Percentiles rank a stretch among this genome's conserved stretches.
These are phyloP conservation scores for Drosophila bocki DNA, from an alignment of 1,140 invertebrate genomes.

Conservation along the genomic window DNA sequence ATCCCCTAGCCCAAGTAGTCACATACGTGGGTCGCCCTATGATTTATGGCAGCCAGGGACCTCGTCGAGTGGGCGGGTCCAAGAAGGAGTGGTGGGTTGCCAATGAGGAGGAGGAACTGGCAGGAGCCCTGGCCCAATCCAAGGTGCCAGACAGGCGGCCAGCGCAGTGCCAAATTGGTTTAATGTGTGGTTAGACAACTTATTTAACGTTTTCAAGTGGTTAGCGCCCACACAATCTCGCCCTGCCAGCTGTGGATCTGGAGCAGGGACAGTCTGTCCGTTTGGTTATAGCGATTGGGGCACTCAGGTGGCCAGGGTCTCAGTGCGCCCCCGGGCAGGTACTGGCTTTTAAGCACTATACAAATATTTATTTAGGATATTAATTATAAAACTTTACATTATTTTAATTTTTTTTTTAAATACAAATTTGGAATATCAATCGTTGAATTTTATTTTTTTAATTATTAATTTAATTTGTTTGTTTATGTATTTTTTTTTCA, in stretches of 20 bases:
- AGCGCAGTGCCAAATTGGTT: slow-evolving; percentile 79
- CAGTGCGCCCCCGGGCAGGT: slow-evolving; percentile 30
- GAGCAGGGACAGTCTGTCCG: slow-evolving; percentile 47
- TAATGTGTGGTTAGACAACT: slow-evolving; percentile 83
- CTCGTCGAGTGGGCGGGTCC: slow-evolving; percentile 38
- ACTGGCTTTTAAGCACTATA: slow-evolving; percentile 5
- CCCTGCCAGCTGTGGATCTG: slow-evolving; percentile 39
- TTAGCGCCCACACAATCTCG: slow-evolving; percentile 46
- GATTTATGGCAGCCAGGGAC: slow-evolving; percentile 73
- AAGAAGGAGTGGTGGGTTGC: slow-evolving; percentile 7
- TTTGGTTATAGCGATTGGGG: slow-evolving; percentile 25
- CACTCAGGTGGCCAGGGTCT: slow-evolving; percentile 60
- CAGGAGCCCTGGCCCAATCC: slow-evolving; percentile 15
- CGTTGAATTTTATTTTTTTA: too few species aligned
- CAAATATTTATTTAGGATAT: slow-evolving; percentile 11
- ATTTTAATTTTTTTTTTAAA: neutral
- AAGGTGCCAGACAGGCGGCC: slow-evolving; percentile 73
- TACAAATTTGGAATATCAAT: neutral
- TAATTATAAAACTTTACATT: neutral
- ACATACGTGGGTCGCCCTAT: slow-evolving; percentile 77
- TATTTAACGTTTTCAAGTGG: slow-evolving; percentile 84
- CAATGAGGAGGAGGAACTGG: neutral
- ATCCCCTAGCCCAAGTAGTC: slow-evolving; percentile 81
- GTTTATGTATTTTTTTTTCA: too few species aligned
- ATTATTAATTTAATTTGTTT: too few species aligned